Base-by-base conservation (phyloP, 2,113 vertebrate species). In the Saiga tatarica region DNA sequence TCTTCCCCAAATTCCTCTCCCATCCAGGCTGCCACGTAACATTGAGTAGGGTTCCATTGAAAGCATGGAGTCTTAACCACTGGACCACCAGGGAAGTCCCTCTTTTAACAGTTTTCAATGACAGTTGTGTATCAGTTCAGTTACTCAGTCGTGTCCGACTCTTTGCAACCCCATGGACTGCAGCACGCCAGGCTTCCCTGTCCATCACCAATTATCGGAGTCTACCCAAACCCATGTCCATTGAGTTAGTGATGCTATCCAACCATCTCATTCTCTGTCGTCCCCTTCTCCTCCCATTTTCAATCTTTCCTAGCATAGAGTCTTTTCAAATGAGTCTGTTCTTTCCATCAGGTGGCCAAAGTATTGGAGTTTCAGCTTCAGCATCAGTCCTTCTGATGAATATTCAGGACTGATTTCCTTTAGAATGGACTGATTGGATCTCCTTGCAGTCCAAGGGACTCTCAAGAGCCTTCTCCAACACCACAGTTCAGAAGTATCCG, bases 111-210 rank as follows among this genome's bases (percentile, higher is more conserved):
- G 42, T 47, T 30, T 79, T 47, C 26, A 47, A 5, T 79, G 42
- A 81, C 28, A 81, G 28, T 33, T 50, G 16, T 33, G 8, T 81
- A 33, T 19, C 4, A 50, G 45, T 67, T 67, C 64, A 67, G 64
- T 67, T 17, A 67, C 33, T 67, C n/a, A 67, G 0, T 67, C 0
- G 8, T 67, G 64, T 67, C 2, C 0, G 2, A 36, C 64, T 36
- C 64, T 67, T 67, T 67, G 33, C 1, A 1, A 67, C n/a, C 33
- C 17, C 17, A 11, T 21, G n/a, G n/a, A 67, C 64, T 11, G 17
- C n/a, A 67, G 64, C 64, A 36, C 0, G 17, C n/a, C 33, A 36
- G 64, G 33, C 64, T 17, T 36, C 17, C 64, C 64, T 36, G 17
- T 36, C 8, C 64, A 67, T 67, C n/a, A 67, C 64, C 4, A 36